phyloP scores from a whole-genome alignment of 2,888 invertebrate genomes.

The Gastrophysa polygoni region DNA sequence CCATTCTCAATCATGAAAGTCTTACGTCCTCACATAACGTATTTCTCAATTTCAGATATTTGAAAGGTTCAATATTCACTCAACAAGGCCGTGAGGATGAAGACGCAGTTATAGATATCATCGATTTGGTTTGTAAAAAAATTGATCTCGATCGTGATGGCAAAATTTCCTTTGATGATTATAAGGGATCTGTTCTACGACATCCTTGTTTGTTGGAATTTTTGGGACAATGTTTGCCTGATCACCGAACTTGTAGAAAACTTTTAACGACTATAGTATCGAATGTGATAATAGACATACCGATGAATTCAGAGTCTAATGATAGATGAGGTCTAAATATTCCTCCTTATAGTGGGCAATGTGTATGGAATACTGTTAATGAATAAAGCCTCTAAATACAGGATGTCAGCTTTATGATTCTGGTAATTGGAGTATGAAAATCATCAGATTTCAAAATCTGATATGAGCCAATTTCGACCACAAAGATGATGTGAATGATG shows the following conservation, averaged over 20 bases:
- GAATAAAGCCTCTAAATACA: neutral
- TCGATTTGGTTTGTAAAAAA: conserved; percentile 72
- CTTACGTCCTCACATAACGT: neutral
- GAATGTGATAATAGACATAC: neutral
- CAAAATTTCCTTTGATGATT: conserved; percentile 71
- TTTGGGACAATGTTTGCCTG: conserved; percentile 75
- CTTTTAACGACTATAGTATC: neutral
- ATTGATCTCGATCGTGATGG: conserved; percentile 78
- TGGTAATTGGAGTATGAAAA: neutral
- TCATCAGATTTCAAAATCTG: neutral
- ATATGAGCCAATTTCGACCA: neutral
- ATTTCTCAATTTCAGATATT: conserved; percentile 51
- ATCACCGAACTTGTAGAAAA: neutral
- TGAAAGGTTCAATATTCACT: conserved; percentile 63
- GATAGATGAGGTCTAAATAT: neutral
- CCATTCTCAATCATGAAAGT: no score
- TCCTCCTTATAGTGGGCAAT: neutral
- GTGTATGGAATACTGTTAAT: neutral
- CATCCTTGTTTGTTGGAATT: conserved; percentile 72
- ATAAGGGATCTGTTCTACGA: conserved; percentile 64
- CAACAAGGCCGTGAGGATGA: conserved; percentile 74
- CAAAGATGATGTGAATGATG: no score
- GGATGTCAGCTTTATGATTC: neutral
- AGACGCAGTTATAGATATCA: conserved; percentile 75
- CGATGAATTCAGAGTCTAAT: no score